Base-by-base conservation (phyloP, 2,888 invertebrate genomes). In the Timandra comae region DNA sequence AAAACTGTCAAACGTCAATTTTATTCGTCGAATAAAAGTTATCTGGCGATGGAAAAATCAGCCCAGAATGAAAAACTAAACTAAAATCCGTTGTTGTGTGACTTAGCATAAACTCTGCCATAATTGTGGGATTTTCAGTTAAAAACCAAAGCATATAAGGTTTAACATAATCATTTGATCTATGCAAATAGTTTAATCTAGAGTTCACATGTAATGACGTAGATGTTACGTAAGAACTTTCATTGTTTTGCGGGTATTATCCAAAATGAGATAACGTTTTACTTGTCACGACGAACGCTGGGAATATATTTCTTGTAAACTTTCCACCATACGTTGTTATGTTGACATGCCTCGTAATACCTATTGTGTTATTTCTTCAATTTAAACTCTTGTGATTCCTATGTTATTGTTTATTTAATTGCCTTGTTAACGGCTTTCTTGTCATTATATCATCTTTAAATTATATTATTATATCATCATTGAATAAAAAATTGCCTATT, bases 241-340 rank as follows among this genome's bases (percentile, higher is more conserved):
- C 73, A 75, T 78, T 81, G 78, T 79, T 68, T 67, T 58, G 62
- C 55, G 35, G 41, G 50, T 59, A 68, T 76, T 67, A 67, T 58
- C 66, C 58, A 47, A 67, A 79, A 76, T 77, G 66, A 77, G 72
- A 78, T 78, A 78, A 75, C 65, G 59, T 62, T 65, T 62, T 47
- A 52, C 62, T 57, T 66, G 65, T 68, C 65, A 61, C 60, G 62
- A 63, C n/a, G n/a, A n/a, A n/a, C 53, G 52, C 55, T 81, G 81
- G 63, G 80, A 81, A 80, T 63, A 61, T 63, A 66, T 43, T 45
- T 68, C 62, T 67, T 72, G 50, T 38, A 23, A 46, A 63, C 77
- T 80, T 78, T 80, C 76, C 66, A 69, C 58, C 55, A 48, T 29
- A 41, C 43, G 45, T 51, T 46, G 47, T 42, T 30, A n/a, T n/a